A percentile compares a stretch with the other conserved stretches of the same genome.
These are phyloP conservation scores for Electrona antarctica DNA, from an alignment of 2,113 vertebrate genomes.

Conservation along the genomic window DNA sequence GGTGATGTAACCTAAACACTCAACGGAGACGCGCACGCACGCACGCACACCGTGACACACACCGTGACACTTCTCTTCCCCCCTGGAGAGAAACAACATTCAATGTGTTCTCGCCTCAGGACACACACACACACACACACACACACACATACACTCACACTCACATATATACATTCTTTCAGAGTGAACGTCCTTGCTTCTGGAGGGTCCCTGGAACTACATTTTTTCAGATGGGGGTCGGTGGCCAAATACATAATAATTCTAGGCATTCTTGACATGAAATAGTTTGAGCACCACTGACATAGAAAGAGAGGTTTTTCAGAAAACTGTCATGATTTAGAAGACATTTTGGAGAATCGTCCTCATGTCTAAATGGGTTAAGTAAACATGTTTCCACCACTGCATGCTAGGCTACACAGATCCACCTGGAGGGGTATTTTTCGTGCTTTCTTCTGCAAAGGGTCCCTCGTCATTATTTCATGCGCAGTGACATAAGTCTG, in stretches of 20 bases:
- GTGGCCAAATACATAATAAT: no score
- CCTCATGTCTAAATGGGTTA: no score
- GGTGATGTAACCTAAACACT: conserved; percentile 29
- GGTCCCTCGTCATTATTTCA: conserved; percentile 58
- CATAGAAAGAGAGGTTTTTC: no score
- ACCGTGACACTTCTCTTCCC: neutral
- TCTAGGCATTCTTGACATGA: no score
- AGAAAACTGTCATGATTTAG: no score
- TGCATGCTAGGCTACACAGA: conserved; percentile 4
- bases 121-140: conserved; percentile 33
- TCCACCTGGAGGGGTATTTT: conserved; percentile 20
- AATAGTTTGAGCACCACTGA: no score
- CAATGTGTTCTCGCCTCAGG: conserved; percentile 33
- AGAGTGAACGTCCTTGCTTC: no score
- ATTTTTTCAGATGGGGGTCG: no score
- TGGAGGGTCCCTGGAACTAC: no score
- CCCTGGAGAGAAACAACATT: conserved; percentile 4
- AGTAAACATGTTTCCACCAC: no score
- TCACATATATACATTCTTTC: no score
- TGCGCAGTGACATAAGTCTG: conserved; percentile 27
- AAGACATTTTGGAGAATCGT: no score
- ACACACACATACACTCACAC: conserved; percentile 13
- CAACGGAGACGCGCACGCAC: conserved; percentile 12
- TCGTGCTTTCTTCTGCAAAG: conserved; percentile 14
- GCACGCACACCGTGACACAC: neutral